Conservation (phyloP, 2,797 vertebrate species). For the Denticeps clupeoides region DNA sequence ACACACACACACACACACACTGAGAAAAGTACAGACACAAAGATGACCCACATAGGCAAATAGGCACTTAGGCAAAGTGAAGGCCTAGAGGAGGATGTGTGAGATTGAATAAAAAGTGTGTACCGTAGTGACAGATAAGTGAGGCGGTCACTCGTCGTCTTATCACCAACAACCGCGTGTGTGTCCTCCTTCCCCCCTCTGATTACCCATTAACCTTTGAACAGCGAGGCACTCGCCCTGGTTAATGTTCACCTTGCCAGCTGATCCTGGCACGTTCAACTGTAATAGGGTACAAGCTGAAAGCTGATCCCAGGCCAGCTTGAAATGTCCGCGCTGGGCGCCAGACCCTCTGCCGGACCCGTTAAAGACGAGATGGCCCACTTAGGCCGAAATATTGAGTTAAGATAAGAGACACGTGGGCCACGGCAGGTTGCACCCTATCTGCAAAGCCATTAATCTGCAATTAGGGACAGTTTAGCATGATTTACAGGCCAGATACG, state of each 20-base stretch:
- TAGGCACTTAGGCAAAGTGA: not conserved
- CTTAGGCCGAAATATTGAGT: constrained; percentile 40
- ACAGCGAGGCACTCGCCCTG: too few relatives aligned
- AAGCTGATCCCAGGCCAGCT: not conserved
- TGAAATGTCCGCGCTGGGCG: not conserved
- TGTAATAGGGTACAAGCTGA: too few relatives aligned
- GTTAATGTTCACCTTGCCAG: too few relatives aligned
- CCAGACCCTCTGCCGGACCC: not conserved
- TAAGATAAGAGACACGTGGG: constrained; percentile 44
- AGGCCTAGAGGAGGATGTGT: too few relatives aligned
- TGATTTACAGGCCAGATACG: constrained; percentile 62
- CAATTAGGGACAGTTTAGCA: constrained; percentile 60
- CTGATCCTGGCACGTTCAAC: too few relatives aligned
- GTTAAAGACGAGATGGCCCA: constrained; percentile 6
- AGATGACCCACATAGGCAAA: not conserved
- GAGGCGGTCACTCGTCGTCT: not conserved
- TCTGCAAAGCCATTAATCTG: constrained; percentile 56
- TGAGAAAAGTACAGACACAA: not conserved
- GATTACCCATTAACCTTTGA: too few relatives aligned
- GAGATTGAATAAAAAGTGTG: too few relatives aligned
- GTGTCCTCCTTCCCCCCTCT: not conserved
- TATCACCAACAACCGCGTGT: not conserved
- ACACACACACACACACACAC: not conserved
- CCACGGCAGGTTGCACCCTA: constrained; percentile 42
- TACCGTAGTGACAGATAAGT: too few relatives aligned